These are phyloP conservation scores for Paraplagusia blochii DNA, from an alignment of 2,113 vertebrate species.

Conservation along the genomic window DNA sequence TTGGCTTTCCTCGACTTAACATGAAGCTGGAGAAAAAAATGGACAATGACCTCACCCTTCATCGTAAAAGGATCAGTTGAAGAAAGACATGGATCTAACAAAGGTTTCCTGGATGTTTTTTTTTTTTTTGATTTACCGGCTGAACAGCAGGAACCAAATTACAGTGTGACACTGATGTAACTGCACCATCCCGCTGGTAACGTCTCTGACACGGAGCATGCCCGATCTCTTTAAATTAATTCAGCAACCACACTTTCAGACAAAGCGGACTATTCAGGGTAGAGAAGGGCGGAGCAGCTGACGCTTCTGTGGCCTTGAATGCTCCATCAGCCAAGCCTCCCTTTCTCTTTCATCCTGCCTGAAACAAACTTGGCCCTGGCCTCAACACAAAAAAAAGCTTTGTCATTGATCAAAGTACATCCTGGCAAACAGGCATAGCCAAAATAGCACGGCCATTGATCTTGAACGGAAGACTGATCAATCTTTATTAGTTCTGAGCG, in stretches of 20 bases:
- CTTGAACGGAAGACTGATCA: conserved; percentile 60
- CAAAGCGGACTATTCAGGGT: conserved; percentile 18
- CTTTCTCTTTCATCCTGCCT: conserved; percentile 34
- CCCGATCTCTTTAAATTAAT: conserved; percentile 40
- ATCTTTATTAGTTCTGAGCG: conserved; percentile 70
- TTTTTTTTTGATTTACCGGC: conserved; percentile 25
- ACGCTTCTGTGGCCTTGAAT: conserved; percentile 50
- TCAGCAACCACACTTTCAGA: conserved; percentile 38
- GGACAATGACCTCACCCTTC: conserved; percentile 27
- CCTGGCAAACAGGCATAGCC: conserved; percentile 59
- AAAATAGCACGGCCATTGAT: conserved; percentile 68
- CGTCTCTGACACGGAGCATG: conserved; percentile 37
- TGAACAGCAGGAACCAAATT: conserved; percentile 24
- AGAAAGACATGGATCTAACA: neutral
- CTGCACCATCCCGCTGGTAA: conserved; percentile 38
- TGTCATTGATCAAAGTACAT: conserved; percentile 66
- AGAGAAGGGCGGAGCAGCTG: conserved; percentile 18
- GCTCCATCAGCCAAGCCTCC: conserved; percentile 42
- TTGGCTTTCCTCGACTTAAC: conserved; percentile 56
- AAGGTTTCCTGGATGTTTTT: conserved; percentile 28
- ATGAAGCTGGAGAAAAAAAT: conserved; percentile 41
- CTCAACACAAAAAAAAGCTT: conserved; percentile 62
- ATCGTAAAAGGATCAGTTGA: neutral
- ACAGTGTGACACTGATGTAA: conserved; percentile 55
- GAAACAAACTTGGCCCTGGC: conserved; percentile 45